A percentile compares a stretch with the other conserved stretches of the same genome.
Evolutionary conservation across 2,113 vertebrate species (phyloP).

Genomic region (Lepus europaeus): DNA sequence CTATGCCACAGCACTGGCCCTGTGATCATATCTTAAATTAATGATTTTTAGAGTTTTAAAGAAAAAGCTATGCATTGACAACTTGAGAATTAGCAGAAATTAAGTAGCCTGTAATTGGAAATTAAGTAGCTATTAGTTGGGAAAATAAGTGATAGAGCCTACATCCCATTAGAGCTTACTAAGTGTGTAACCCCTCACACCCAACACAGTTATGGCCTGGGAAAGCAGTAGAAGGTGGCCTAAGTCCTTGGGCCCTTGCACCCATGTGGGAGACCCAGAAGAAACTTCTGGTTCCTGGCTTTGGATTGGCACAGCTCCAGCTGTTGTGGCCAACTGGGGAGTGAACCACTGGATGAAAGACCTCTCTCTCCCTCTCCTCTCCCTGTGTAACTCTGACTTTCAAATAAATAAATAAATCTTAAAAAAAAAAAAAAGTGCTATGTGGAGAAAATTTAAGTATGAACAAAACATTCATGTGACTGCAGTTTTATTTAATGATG

Average conservation of each 20-base stretch:
- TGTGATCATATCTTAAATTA: not conserved
- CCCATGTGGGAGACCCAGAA: too few species aligned
- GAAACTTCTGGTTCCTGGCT: too few species aligned
- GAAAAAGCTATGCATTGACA: not conserved
- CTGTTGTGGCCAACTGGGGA: too few species aligned
- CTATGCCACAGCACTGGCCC: too few species aligned
- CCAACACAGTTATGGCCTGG: not conserved
- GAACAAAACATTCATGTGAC: not conserved
- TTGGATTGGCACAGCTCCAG: too few species aligned
- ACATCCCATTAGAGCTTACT: not conserved
- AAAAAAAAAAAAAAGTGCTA: not conserved
- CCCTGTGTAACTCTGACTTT: too few species aligned
- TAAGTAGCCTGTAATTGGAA: not conserved
- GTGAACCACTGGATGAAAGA: too few species aligned
- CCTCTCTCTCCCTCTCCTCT: too few species aligned
- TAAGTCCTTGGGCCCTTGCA: too few species aligned
- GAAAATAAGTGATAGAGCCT: not conserved
- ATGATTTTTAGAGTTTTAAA: constrained; percentile 15
- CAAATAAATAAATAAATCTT: too few species aligned
- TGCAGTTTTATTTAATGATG: constrained; percentile 5
- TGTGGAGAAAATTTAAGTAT: not conserved
- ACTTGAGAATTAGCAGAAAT: constrained; percentile 46
- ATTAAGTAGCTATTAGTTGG: constrained; percentile 1
- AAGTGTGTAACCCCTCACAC: not conserved
- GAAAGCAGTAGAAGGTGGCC: too few species aligned